phyloP scores from a whole-genome alignment of 2,113 vertebrate genomes.

The Misgurnus mizolepis region DNA sequence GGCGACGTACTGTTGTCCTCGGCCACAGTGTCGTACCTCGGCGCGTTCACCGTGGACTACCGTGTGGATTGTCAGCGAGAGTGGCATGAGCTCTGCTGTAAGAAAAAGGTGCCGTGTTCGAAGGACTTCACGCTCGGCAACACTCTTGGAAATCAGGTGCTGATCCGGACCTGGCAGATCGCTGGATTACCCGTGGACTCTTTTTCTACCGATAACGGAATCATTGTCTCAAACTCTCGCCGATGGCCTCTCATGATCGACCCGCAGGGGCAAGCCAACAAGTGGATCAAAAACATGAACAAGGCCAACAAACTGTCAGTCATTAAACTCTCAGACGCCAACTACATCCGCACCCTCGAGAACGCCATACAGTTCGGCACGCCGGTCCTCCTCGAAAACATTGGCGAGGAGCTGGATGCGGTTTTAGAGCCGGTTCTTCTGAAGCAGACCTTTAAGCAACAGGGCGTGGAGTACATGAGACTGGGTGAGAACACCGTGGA shows the following conservation, averaged over 20 bases:
- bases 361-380: slow-evolving; percentile 87
- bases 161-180: slow-evolving; percentile 88
- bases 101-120: slow-evolving; percentile 82
- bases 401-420: slow-evolving; percentile 89
- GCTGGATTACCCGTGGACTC: slow-evolving; percentile 88
- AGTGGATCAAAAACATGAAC: slow-evolving; percentile 96
- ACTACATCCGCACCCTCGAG: slow-evolving; percentile 84
- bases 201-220: slow-evolving; percentile 90
- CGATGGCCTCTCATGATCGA: slow-evolving; percentile 94
- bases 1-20: slow-evolving; percentile 89
- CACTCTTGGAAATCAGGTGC: slow-evolving; percentile 84
- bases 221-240: slow-evolving; percentile 89
- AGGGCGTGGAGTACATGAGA: slow-evolving; percentile 89
- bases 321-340: slow-evolving; percentile 85
- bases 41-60: slow-evolving; percentile 89
- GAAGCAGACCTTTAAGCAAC: slow-evolving; percentile 90
- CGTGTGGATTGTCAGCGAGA: slow-evolving; percentile 78
- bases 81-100: slow-evolving; percentile 80
- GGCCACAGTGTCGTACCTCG: slow-evolving; percentile 86
- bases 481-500: slow-evolving; percentile 91
- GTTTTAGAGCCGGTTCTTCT: slow-evolving; percentile 87
- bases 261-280: slow-evolving; percentile 93
- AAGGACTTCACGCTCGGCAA: slow-evolving; percentile 82
- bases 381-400: slow-evolving; percentile 86
- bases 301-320: slow-evolving; percentile 82